Evolutionary conservation across 2,888 invertebrate species (phyloP).

Genomic region (Bombylius discolor): DNA sequence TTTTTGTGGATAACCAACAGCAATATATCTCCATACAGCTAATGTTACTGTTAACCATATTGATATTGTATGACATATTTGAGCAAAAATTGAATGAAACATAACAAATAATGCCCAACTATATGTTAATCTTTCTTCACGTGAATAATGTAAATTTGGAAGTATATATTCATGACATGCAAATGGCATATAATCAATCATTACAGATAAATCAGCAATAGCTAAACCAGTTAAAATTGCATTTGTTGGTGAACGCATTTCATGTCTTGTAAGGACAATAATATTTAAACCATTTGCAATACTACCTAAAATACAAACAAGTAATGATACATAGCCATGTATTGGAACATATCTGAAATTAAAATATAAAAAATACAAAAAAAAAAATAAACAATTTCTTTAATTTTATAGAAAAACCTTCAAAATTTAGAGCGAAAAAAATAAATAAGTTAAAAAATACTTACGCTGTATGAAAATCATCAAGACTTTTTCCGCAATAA

Average conservation of each 20-base stretch:
- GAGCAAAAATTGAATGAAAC: constrained; percentile 81
- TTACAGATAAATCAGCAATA: constrained; percentile 84
- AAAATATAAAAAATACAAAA: neutral
- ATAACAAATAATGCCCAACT: constrained; percentile 74
- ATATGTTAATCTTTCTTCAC: constrained; percentile 48
- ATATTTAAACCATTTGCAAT: constrained; percentile 87
- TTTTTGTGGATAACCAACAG: constrained; percentile 67
- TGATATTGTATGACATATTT: constrained; percentile 79
- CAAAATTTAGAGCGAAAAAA: neutral
- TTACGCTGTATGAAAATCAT: constrained; percentile 35
- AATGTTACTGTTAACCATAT: constrained; percentile 86
- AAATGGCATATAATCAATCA: constrained; percentile 88
- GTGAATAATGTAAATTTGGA: constrained; percentile 29
- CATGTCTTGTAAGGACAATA: constrained; percentile 72
- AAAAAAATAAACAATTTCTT: neutral
- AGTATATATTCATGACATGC: constrained; percentile 67
- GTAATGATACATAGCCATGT: constrained; percentile 74
- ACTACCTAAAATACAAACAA: constrained; percentile 81
- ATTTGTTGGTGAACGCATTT: constrained; percentile 87
- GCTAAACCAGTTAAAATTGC: constrained; percentile 82
- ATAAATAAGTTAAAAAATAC: constrained; percentile 10
- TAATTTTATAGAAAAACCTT: neutral
- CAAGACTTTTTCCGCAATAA: constrained; percentile 32
- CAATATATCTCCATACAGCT: constrained; percentile 85
- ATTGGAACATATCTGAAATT: constrained; percentile 49